These are phyloP conservation scores for Lymantria dispar DNA, from an alignment of 2,888 invertebrate species.

Conservation along the genomic window DNA sequence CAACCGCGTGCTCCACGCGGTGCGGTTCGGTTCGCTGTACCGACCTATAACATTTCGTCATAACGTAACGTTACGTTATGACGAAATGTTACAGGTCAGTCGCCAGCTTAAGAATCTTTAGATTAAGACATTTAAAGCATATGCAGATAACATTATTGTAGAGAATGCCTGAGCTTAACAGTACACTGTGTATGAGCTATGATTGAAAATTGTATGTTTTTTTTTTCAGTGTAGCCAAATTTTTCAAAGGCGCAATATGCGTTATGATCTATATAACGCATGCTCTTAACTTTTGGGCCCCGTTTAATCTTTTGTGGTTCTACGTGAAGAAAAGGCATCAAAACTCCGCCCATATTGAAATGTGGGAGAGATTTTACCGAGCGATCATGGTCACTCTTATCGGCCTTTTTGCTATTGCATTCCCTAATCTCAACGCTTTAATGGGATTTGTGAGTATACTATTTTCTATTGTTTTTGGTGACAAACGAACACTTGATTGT, in stretches of 20 bases:
- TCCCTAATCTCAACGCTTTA: conserved; percentile 56
- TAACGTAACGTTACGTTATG: too few relatives aligned
- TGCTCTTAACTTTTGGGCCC: conserved; percentile 64
- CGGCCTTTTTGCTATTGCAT: conserved; percentile 42
- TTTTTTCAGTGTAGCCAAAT: conserved; percentile 46
- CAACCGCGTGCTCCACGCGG: too few relatives aligned
- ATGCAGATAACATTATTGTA: too few relatives aligned
- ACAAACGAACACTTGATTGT: too few relatives aligned
- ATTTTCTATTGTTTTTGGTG: background rate
- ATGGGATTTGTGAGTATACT: conserved; percentile 68
- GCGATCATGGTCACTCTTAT: conserved; percentile 43
- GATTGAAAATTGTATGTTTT: background rate
- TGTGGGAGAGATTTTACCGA: conserved; percentile 53
- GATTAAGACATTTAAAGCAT: too few relatives aligned
- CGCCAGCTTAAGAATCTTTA: too few relatives aligned
- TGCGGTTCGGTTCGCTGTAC: too few relatives aligned
- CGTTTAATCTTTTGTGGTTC: conserved; percentile 56
- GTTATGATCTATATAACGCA: conserved; percentile 64
- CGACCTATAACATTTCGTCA: too few relatives aligned
- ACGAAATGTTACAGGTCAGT: too few relatives aligned
- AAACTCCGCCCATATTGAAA: conserved; percentile 14
- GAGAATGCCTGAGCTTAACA: too few relatives aligned
- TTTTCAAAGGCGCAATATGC: conserved; percentile 53
- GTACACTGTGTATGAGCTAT: too few relatives aligned
- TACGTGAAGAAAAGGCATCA: conserved; percentile 43